phyloP scores from a whole-genome alignment of 2,797 vertebrate genomes.

The Malacoctenus gilli region DNA sequence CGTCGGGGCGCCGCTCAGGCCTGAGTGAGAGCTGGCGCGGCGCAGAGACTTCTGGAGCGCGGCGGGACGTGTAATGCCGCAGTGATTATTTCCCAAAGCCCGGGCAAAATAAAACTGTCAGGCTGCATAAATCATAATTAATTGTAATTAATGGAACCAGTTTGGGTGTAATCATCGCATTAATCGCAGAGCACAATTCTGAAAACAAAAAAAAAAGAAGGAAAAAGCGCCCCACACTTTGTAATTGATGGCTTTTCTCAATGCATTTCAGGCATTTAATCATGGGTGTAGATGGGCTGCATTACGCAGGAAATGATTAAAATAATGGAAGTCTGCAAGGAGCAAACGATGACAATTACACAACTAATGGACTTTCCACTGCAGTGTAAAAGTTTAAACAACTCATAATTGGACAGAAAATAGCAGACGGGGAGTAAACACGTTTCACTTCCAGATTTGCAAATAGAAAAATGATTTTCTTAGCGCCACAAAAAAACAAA shows the following conservation, averaged over 20 bases:
- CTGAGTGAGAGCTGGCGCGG: constrained; percentile 47
- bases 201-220: constrained; percentile 31
- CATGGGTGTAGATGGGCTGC: constrained; percentile 61
- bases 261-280: constrained; percentile 66
- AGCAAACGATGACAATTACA: constrained; percentile 48
- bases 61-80: constrained; percentile 44
- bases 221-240: constrained; percentile 41
- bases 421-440: background rate
- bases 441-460: background rate
- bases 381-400: constrained; percentile 20
- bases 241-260: constrained; percentile 65
- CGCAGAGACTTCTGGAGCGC: constrained; percentile 28
- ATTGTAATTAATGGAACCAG: constrained; percentile 72
- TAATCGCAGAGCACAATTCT: constrained; percentile 52
- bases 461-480: no score
- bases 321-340: constrained; percentile 37
- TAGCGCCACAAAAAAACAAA: constrained; percentile 11
- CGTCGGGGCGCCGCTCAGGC: constrained; percentile 33
- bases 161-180: constrained; percentile 66
- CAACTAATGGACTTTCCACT: constrained; percentile 40
- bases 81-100: constrained; percentile 55
- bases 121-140: constrained; percentile 66
- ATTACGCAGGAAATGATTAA: constrained; percentile 54
- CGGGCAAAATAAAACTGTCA: constrained; percentile 71
- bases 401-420: constrained; percentile 1